These are phyloP conservation scores for Temnopleurus reevesii DNA, from an alignment of 53 echinoderm and acorn worm species.

Conservation along the genomic window DNA sequence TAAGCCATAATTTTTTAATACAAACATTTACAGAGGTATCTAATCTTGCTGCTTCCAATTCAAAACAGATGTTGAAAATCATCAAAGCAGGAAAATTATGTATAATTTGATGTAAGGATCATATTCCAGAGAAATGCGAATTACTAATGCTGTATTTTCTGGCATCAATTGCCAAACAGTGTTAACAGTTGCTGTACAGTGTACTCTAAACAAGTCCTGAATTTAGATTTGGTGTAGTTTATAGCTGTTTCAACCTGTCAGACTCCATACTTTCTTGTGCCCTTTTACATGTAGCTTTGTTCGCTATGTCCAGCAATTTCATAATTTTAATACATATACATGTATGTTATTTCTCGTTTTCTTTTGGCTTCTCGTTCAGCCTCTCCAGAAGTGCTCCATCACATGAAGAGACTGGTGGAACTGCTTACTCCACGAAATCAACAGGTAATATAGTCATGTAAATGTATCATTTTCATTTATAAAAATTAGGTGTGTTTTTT, in stretches of 20 bases:
- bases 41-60: conserved; percentile 29
- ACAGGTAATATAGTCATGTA: no score
- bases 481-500: no score
- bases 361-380: conserved; percentile 8
- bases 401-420: not conserved
- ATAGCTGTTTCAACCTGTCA: not conserved
- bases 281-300: not conserved
- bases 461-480: no score
- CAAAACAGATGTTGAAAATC: conserved; percentile 25
- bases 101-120: not conserved
- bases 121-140: not conserved
- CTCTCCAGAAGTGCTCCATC: conserved; percentile 17
- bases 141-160: not conserved
- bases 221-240: conserved; percentile 23
- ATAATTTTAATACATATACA: conserved; percentile 8
- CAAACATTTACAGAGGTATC: not conserved
- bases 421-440: not conserved
- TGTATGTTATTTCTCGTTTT: not conserved
- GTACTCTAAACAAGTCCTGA: not conserved
- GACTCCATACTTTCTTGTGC: not conserved
- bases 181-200: conserved; percentile 10
- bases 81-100: conserved; percentile 12
- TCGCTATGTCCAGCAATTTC: not conserved
- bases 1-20: no score
- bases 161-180: conserved; percentile 33